Evolutionary conservation across 2,113 vertebrate species (phyloP).

Genomic region (Saccopteryx leptura): DNA sequence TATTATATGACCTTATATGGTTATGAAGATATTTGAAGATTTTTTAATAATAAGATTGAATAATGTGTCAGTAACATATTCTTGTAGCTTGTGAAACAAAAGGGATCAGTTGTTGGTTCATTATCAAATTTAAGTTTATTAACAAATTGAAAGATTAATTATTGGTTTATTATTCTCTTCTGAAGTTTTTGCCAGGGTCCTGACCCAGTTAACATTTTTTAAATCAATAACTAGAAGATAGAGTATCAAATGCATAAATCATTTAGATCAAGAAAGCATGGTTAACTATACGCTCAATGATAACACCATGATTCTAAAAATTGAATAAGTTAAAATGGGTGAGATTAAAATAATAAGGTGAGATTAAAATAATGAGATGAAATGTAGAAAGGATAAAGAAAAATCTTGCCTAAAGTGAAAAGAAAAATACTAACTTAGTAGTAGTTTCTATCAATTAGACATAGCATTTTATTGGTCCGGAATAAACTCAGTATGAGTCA

Average conservation of each 20-base stretch:
- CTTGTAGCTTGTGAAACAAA: neutral
- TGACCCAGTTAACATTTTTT: neutral
- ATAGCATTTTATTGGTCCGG: neutral
- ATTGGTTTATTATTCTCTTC: neutral
- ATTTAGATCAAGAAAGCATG: neutral
- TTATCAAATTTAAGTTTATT: neutral
- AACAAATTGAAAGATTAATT: neutral
- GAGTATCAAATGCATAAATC: constrained; percentile 3
- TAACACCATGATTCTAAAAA: neutral
- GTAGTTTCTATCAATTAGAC: neutral
- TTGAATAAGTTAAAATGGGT: neutral
- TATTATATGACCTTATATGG: neutral
- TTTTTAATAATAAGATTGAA: neutral
- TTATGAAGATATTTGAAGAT: neutral
- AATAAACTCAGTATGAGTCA: neutral
- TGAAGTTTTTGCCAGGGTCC: neutral
- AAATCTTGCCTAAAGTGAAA: neutral
- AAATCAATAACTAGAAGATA: neutral
- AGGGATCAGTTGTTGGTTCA: neutral
- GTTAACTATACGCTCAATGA: neutral
- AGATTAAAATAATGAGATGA: neutral
- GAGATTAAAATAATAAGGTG: neutral
- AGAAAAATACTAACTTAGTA: neutral
- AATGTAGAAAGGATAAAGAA: neutral
- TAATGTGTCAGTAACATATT: neutral